Base-by-base conservation (phyloP, 2,888 invertebrate species). In the Rotaria socialis region DNA sequence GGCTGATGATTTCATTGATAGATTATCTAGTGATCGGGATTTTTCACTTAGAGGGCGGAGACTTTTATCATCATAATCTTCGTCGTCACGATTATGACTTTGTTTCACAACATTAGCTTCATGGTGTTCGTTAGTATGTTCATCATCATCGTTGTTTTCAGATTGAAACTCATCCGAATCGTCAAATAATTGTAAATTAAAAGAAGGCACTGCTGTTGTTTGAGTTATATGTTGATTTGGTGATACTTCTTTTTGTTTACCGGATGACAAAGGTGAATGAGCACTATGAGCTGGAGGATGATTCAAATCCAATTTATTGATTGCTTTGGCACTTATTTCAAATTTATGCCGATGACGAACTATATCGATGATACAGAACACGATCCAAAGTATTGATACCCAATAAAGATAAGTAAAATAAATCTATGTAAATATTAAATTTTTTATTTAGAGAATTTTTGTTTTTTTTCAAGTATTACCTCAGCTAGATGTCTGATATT, bases 401-500 rank as follows among this genome's bases (percentile, higher is more conserved):
- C 80, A 80, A 80, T 80, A 80, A 1, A 80, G 47, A 80, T 47
- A 80, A 24, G 80, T 80, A 47, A 80, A 80, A 47, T 80, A 80
- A 80, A 80, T 35, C 80, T 80, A 75, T 22, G 16, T 16, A 52
- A 52, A 52, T 11, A 16, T 52, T 52, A 14, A 16, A 16, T 52
- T 52, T 16, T 14, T 16, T 11, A 16, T 67, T 35, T 27, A 67
- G 27, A 35, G 10, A 14, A 67, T 22, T 10, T 7, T 24, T 56
- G 10, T 56, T 56, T 14, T 67, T 24, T 67, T 67, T 27, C 67
- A 16, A 75, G 16, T 8, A 47, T 80, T 80, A 80, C 80, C 11
- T 47, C 80, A n/a, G 80, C 80, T 47, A 80, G n/a, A 43, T 24
- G 47, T 80, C 47, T 47, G 10, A 80, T 47, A 47, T n/a, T n/a